Base-by-base conservation (phyloP, 2,113 vertebrate genomes). In the Limnothrissa miodon region DNA sequence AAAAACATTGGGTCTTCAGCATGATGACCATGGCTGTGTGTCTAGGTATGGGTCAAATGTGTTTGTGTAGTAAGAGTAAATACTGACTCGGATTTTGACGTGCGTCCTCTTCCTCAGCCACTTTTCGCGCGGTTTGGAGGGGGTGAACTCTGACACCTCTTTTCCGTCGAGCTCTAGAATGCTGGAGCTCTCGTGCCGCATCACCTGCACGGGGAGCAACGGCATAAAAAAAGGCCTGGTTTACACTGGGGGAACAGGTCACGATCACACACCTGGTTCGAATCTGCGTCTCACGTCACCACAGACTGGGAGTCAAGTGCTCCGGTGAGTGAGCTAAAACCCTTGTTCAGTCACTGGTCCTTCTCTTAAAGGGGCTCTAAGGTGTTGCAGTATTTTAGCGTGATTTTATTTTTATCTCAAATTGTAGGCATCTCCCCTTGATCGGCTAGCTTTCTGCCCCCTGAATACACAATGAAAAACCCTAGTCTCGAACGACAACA, bases 51-150 rank as follows among this genome's bases (percentile, higher is more conserved):
- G 13, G 39, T 45, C 36, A 19, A 56, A 5, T 70, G 62, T 39
- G 66, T 74, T 25, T 2, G 5, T 74, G 9, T 21, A 21, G 4
- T 42, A 42, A 42, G 53, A 23, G 53, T 56, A 19, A 3, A 11
- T 0, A 19, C 92, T 89, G 83, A 99, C 98, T 92, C 97, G 93
- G 79, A 99, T 93, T 88, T 99, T 99, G 85, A 99, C 98, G 5
- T 98, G 97, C 1, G 98, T 99, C 89, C 98, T 95, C 91, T 97
- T 98, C 23, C 98, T 97, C 4, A 97, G 94, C 97, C 98, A 99
- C 90, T 99, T 99, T 92, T 99, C 98, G 0, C 97, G 94, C 19
- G 97, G 96, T 87, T 96, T 97, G 78, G 96, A 93, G 0, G 96
- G 96, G 78, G 95, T 97, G 87, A 97, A 95, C 0, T 95, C 94